Conservation (phyloP, 2,797 vertebrate genomes). For the Odontamblyopus lacepedii region DNA sequence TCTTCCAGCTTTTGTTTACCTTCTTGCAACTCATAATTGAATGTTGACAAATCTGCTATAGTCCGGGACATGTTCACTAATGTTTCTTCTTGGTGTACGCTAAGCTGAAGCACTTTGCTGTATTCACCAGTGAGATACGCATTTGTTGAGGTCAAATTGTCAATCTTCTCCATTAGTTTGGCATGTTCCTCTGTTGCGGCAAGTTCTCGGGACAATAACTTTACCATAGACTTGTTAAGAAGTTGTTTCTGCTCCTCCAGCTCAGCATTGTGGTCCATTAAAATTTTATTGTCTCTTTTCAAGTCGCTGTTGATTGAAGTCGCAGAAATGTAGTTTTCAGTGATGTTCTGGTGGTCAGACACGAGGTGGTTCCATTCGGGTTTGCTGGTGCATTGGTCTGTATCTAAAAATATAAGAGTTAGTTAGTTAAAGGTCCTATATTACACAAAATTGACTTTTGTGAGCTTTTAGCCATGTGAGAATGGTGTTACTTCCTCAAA, state of each 20-base stretch:
- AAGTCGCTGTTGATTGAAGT: slow-evolving; percentile 16
- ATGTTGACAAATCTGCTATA: slow-evolving; percentile 7
- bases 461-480: no score
- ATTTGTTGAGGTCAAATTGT: slow-evolving; percentile 32
- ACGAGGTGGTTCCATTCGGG: slow-evolving; percentile 21
- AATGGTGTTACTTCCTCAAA: no score
- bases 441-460: no score
- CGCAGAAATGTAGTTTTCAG: neutral
- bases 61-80: slow-evolving; percentile 27
- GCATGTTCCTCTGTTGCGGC: slow-evolving; percentile 14
- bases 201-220: slow-evolving; percentile 10
- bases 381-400: slow-evolving; percentile 1
- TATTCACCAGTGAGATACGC: slow-evolving; percentile 14
- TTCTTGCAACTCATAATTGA: neutral
- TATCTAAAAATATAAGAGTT: slow-evolving; percentile 21
- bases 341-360: slow-evolving; percentile 41
- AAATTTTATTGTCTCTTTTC: slow-evolving; percentile 9
- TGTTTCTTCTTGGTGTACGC: slow-evolving; percentile 1
- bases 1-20: slow-evolving; percentile 11
- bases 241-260: slow-evolving; percentile 16
- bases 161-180: slow-evolving; percentile 16
- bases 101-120: neutral
- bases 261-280: slow-evolving; percentile 15
- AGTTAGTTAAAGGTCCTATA: no score
- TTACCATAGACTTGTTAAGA: slow-evolving; percentile 24